These are phyloP conservation scores for Netelia melanura DNA, from an alignment of 2,888 invertebrate species.

Conservation along the genomic window DNA sequence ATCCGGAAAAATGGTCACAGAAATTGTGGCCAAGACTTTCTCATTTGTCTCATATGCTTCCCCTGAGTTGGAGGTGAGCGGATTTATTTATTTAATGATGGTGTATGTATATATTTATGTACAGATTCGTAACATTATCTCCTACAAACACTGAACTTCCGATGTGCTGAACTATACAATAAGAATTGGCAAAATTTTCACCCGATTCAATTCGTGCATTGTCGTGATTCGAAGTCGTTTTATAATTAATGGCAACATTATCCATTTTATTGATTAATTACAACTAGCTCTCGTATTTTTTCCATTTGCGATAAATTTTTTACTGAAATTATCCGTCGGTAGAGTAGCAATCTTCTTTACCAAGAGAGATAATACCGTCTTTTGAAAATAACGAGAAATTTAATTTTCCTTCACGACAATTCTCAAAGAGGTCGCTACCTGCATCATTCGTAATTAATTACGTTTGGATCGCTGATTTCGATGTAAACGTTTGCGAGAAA, in stretches of 20 bases:
- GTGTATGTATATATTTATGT: not conserved
- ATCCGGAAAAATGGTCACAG: slow-evolving; percentile 91
- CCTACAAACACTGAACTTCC: not conserved
- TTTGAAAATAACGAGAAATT: not conserved
- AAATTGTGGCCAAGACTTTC: slow-evolving; percentile 88
- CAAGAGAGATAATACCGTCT: not conserved
- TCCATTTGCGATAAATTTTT: too few species aligned
- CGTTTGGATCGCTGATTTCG: not conserved
- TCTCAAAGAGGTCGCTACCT: not conserved
- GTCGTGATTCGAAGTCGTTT: not conserved
- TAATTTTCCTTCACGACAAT: not conserved
- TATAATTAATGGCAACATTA: not conserved
- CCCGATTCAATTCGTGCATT: not conserved
- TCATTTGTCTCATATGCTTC: slow-evolving; percentile 90
- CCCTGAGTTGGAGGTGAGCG: slow-evolving; percentile 89
- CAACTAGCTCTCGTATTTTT: too few species aligned
- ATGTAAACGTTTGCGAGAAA: not conserved
- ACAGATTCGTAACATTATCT: not conserved
- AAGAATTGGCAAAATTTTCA: not conserved
- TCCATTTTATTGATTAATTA: too few species aligned
- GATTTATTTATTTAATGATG: not conserved
- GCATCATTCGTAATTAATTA: not conserved
- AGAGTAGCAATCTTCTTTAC: not conserved
- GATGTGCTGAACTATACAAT: not conserved
- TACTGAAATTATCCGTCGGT: not conserved